These are phyloP conservation scores for Indri indri DNA, from an alignment of 2,113 vertebrate species.

Conservation along the genomic window DNA sequence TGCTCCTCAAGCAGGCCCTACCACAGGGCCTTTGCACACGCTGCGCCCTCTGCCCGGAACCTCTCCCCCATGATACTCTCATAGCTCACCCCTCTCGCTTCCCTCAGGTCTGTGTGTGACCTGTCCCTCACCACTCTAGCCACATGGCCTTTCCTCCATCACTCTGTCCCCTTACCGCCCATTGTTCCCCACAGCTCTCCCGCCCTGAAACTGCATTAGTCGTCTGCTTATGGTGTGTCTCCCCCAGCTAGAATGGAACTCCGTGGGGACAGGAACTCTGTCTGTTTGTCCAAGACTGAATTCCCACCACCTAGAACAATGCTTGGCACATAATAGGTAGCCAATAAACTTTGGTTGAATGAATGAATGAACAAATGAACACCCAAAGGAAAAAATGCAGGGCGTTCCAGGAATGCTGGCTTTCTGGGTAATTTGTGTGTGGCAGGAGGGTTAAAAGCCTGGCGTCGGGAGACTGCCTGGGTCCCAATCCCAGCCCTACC, in stretches of 20 bases:
- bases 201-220: fast-evolving
- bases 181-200: not conserved
- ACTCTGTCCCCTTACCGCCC: not conserved
- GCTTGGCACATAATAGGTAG: fast-evolving
- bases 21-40: not conserved
- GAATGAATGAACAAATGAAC: not conserved
- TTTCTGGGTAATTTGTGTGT: fast-evolving
- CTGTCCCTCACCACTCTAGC: not conserved
- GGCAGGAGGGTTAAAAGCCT: no score
- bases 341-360: not conserved
- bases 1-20: fast-evolving
- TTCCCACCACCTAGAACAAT: not conserved
- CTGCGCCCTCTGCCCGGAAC: not conserved
- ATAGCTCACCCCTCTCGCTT: fast-evolving
- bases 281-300: not conserved
- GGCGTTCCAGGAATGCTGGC: not conserved
- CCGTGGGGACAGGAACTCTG: fast-evolving
- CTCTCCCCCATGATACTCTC: not conserved
- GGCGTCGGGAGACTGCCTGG: no score
- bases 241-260: not conserved
- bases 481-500: fast-evolving
- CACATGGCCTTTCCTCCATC: not conserved
- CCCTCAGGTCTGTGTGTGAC: not conserved
- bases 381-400: not conserved
- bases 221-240: not conserved